phyloP scores from a whole-genome alignment of 2,888 invertebrate species.

The Eurois occulta region DNA sequence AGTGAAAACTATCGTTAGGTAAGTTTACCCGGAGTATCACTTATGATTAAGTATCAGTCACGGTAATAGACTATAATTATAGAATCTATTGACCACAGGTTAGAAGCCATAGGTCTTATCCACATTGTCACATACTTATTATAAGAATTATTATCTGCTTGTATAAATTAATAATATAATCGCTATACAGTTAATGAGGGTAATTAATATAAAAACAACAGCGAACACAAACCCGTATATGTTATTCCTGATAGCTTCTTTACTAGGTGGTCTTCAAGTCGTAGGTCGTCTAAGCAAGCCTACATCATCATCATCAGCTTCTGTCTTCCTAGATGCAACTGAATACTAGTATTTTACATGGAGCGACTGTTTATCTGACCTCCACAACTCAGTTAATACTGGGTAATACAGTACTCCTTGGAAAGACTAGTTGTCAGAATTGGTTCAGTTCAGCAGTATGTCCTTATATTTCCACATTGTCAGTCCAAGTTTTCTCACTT shows the following conservation, averaged over 20 bases:
- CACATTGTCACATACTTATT: constrained; percentile 50
- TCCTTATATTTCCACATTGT: too few relatives aligned
- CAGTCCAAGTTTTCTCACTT: neutral
- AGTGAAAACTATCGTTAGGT: neutral
- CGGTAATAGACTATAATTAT: constrained; percentile 45
- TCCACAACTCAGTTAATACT: neutral
- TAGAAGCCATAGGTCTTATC: constrained; percentile 34
- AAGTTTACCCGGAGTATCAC: constrained; percentile 13
- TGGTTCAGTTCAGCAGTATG: too few relatives aligned
- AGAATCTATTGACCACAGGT: constrained; percentile 48
- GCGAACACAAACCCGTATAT: too few relatives aligned
- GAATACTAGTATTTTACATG: neutral
- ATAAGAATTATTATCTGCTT: constrained; percentile 19
- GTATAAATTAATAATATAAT: constrained; percentile 41
- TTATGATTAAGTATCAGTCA: constrained; percentile 25
- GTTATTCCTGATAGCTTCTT: neutral
- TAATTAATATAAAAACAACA: constrained; percentile 26
- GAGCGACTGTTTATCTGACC: neutral
- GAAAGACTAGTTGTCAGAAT: neutral
- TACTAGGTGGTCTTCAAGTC: neutral
- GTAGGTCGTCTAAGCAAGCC: neutral
- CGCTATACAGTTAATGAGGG: constrained; percentile 18
- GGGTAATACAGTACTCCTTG: neutral
- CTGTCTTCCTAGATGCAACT: neutral
- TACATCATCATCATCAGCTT: neutral